Percentiles rank a stretch among this genome's conserved stretches.
Conservation (phyloP, 2,113 vertebrate genomes). For the Riparia riparia region DNA sequence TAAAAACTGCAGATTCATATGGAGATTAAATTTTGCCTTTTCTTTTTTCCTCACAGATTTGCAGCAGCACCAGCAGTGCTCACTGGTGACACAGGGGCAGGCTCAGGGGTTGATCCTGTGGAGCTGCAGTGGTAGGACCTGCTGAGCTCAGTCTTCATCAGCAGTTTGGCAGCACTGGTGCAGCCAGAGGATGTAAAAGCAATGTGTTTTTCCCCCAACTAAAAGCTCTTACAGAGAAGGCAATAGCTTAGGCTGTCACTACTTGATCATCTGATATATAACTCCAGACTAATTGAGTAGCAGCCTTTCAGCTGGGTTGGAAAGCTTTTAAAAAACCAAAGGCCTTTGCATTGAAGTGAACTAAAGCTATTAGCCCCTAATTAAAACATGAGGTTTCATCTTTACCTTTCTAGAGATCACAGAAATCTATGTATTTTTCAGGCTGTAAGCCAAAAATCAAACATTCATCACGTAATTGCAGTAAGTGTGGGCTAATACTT, state of each 20-base stretch:
- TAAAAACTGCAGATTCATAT: background rate
- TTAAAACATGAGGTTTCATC: slow-evolving; percentile 61
- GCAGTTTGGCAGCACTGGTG: background rate
- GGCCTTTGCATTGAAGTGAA: slow-evolving; percentile 37
- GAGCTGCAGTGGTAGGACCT: background rate
- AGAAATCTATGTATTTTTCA: slow-evolving; percentile 68
- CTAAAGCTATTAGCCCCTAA: slow-evolving; percentile 64
- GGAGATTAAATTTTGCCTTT: background rate
- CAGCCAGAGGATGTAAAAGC: background rate
- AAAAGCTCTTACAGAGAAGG: background rate
- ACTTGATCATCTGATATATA: slow-evolving; percentile 26
- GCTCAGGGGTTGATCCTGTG: background rate
- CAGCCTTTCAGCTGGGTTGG: slow-evolving; percentile 9
- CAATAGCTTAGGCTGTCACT: background rate
- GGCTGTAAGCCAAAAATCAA: slow-evolving; percentile 64
- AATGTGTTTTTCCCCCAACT: fast-evolving
- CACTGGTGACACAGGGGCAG: background rate
- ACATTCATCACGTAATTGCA: slow-evolving; percentile 62
- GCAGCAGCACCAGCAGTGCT: background rate
- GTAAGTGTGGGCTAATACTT: slow-evolving; percentile 57
- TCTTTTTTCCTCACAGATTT: background rate
- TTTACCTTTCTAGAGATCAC: slow-evolving; percentile 64
- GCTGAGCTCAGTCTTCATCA: background rate
- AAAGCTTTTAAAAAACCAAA: slow-evolving; percentile 48
- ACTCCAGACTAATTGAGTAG: slow-evolving; percentile 27